A percentile compares a stretch with the other conserved stretches of the same genome.
These are phyloP conservation scores for Scrobipalpa costella DNA, from an alignment of 2,888 invertebrate genomes.

Conservation along the genomic window DNA sequence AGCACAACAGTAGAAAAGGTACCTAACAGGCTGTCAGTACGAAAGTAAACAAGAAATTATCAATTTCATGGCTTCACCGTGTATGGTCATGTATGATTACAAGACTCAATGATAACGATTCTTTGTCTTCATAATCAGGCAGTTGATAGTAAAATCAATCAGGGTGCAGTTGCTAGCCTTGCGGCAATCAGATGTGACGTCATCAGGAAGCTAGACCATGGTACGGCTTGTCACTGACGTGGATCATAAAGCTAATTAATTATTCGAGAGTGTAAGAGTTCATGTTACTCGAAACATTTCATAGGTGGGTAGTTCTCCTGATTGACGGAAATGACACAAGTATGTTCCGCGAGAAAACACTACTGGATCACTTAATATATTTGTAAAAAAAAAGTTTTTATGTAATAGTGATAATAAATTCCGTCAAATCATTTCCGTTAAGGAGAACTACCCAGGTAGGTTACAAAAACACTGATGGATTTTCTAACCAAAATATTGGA, in stretches of 20 bases:
- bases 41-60: background rate
- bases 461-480: too few relatives aligned
- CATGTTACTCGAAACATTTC: too few relatives aligned
- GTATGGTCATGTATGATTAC: background rate
- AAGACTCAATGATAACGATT: background rate
- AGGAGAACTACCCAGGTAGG: too few relatives aligned
- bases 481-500: too few relatives aligned
- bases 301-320: too few relatives aligned
- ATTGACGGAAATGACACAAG: too few relatives aligned
- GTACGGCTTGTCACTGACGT: slow-evolving; percentile 1
- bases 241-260: background rate
- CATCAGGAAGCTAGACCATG: slow-evolving; percentile 7
- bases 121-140: background rate
- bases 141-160: background rate
- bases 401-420: too few relatives aligned
- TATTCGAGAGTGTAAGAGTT: background rate
- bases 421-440: too few relatives aligned
- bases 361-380: too few relatives aligned
- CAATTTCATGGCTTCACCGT: background rate
- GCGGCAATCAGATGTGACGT: slow-evolving; percentile 1
- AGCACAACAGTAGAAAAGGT: too few relatives aligned
- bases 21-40: background rate
- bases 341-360: too few relatives aligned
- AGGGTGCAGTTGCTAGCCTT: slow-evolving; percentile 7
- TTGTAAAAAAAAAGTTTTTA: too few relatives aligned